phyloP scores from a whole-genome alignment of 2,888 invertebrate species.

The Desoria tigrina region DNA sequence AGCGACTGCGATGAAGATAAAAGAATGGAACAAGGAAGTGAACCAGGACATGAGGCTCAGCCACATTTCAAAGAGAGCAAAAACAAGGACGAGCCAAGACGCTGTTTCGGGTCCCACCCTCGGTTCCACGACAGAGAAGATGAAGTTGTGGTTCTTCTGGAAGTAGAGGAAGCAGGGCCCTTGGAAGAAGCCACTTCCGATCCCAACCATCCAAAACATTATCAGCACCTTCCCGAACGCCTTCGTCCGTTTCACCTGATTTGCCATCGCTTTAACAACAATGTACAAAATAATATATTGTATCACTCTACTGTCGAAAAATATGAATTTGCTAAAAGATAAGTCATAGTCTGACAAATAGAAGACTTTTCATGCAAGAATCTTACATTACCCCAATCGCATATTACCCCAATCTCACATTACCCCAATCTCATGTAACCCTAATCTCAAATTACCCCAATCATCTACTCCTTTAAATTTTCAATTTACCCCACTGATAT shows the following conservation, averaged over 20 bases:
- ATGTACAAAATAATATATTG: background rate
- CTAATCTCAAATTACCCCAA: too few relatives aligned
- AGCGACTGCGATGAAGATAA: constrained; percentile 6
- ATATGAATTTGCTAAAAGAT: too few relatives aligned
- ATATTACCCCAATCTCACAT: too few relatives aligned
- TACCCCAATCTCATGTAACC: too few relatives aligned
- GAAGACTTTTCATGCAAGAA: too few relatives aligned
- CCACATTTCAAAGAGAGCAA: constrained; percentile 14
- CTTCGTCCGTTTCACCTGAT: background rate
- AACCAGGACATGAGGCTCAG: background rate
- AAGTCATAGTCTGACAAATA: too few relatives aligned
- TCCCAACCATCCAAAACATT: background rate
- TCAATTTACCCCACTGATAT: too few relatives aligned
- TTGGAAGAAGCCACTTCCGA: background rate
- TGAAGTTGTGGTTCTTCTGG: constrained; percentile 2
- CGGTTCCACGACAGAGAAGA: constrained; percentile 1
- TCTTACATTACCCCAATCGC: too few relatives aligned
- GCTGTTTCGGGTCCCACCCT: background rate
- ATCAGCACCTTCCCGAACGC: background rate
- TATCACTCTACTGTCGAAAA: background rate
- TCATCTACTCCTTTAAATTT: too few relatives aligned
- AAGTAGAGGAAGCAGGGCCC: background rate
- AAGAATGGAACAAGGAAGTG: background rate
- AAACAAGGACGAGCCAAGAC: background rate
- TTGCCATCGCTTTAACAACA: background rate